phyloP scores from a whole-genome alignment of 2,113 vertebrate genomes.

The Atractosteus spatula region DNA sequence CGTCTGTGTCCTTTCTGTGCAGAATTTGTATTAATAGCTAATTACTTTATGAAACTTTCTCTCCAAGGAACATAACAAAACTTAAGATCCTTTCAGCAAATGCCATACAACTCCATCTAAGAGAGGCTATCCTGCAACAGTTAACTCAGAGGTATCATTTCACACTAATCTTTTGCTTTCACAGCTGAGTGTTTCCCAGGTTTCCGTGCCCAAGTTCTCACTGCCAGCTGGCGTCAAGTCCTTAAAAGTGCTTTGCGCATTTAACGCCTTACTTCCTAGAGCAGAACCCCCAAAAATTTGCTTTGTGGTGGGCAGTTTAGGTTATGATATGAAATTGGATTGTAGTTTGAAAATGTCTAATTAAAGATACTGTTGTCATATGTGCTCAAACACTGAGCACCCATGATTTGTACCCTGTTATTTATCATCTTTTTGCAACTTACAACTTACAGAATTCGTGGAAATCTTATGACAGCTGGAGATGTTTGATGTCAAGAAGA shows the following conservation, averaged over 20 bases:
- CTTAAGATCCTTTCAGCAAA: too few species aligned
- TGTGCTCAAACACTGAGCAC: background rate
- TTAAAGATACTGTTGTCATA: background rate
- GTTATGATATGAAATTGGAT: too few species aligned
- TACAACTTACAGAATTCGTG: too few species aligned
- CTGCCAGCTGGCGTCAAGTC: background rate
- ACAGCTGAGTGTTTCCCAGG: conserved; percentile 1
- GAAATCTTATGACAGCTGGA: too few species aligned
- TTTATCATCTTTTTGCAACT: too few species aligned
- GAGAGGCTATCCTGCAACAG: too few species aligned
- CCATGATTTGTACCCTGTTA: background rate
- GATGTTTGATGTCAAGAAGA: too few species aligned
- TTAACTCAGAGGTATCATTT: background rate
- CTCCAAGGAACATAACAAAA: too few species aligned
- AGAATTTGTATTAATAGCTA: too few species aligned
- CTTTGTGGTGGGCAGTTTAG: too few species aligned
- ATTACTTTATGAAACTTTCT: too few species aligned
- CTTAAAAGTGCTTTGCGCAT: background rate
- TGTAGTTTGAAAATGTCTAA: background rate
- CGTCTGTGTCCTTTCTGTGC: background rate
- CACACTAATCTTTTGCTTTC: background rate
- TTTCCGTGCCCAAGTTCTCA: background rate
- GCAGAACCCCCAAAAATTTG: background rate
- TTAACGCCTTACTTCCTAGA: background rate
- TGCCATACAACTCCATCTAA: too few species aligned